Conservation (phyloP, 1,140 invertebrate genomes). For the Vollenhovia emeryi region DNA sequence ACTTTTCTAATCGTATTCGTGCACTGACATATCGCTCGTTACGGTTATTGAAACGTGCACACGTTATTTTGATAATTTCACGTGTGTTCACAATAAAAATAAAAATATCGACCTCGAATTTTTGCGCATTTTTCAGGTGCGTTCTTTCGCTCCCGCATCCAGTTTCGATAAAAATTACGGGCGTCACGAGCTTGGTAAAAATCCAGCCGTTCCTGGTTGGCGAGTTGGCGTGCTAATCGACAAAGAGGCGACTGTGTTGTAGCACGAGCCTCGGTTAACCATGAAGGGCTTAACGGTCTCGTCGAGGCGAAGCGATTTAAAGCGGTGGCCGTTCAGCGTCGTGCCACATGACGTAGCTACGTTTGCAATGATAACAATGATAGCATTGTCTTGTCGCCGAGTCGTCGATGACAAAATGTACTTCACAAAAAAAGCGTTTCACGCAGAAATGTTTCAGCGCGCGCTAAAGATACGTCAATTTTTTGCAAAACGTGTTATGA, state of each 20-base stretch:
- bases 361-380: conserved; percentile 76
- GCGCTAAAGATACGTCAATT: neutral
- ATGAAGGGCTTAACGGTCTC: conserved; percentile 67
- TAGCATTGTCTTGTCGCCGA: conserved; percentile 74
- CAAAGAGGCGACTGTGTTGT: conserved; percentile 73
- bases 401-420: conserved; percentile 52
- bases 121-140: conserved; percentile 45
- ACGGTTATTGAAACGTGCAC: conserved; percentile 6
- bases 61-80: conserved; percentile 23
- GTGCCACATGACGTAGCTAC: conserved; percentile 52
- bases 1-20: neutral
- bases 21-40: neutral
- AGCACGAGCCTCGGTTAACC: conserved; percentile 68
- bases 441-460: neutral
- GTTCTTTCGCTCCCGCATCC: conserved; percentile 44
- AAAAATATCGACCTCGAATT: conserved; percentile 47
- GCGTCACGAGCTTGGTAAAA: conserved; percentile 56
- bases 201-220: conserved; percentile 57
- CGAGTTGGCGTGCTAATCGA: conserved; percentile 66
- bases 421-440: conserved; percentile 10
- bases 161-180: conserved; percentile 58
- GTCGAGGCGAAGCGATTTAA: conserved; percentile 66
- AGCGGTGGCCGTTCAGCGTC: conserved; percentile 55
- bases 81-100: conserved; percentile 33
- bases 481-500: neutral